Evolutionary conservation across 2,113 vertebrate genomes (phyloP), one percentile per base, ranked within the genome.

Genomic region (Spea bombifrons): DNA sequence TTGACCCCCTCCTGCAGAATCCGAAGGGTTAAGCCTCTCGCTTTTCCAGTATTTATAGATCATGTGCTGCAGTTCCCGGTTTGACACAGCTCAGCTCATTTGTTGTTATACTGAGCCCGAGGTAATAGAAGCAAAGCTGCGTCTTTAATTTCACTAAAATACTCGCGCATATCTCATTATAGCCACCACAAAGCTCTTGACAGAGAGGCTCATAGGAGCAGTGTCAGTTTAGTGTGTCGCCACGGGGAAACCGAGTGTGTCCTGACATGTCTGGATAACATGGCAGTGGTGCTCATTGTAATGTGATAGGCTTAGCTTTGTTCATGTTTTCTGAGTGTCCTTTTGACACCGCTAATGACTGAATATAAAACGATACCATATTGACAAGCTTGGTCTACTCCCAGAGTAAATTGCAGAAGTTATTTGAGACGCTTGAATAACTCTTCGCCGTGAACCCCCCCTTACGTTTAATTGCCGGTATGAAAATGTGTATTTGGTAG

Each of bases 221-320:
- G 66, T 77, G 75, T 77, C 75, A 77, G 75, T 69, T 77, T 80
- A 78, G 69, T 65, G 70, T 80, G 71, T 73, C 67, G 71, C 71
- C 78, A 74, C 78, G 57, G 64, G 78, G 64, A 71, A 80, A 8
- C 78, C 43, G 78, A 47, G 78, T 80, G 52, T 68, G 78, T 74
- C 71, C 78, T 80, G 78, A 80, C 78, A 74, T 80, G 78, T 68
- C 78, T 80, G 78, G 78, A 80, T 74, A 73, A 80, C 78, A 80
- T 80, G 71, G 78, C 65, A 61, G 64, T 43, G 64, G 43, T 59
- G 78, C 78, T 80, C 57, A 50, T 74, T 80, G 78, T 80, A 80
- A 80, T 73, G 78, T 74, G 78, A 80, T 80, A 80, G 78, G 71
- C 78, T 80, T 59, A 61, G 71, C 65, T 80, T 80, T 80, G 71